phyloP scores from a whole-genome alignment of 2,888 invertebrate species.

The Craniophora ligustri region DNA sequence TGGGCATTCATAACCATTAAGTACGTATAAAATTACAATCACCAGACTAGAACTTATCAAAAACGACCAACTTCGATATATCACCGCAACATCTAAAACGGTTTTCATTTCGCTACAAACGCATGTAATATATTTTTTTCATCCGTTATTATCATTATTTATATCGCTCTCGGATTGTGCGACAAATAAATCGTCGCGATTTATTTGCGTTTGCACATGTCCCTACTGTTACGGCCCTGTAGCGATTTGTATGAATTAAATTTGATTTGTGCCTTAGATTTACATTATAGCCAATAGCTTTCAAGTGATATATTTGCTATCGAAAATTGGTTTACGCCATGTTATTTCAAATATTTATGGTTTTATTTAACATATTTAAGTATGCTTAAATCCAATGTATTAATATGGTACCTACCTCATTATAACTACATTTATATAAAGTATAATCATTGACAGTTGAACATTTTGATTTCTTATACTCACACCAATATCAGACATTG shows the following conservation, averaged over 20 bases:
- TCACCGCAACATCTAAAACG: conserved; percentile 45
- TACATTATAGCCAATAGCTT: conserved; percentile 31
- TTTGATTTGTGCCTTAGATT: conserved; percentile 50
- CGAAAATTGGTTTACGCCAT: neutral
- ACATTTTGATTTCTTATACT: too few species aligned
- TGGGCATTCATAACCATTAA: too few species aligned
- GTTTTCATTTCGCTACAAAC: conserved; percentile 56
- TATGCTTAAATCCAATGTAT: too few species aligned
- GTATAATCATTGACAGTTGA: too few species aligned
- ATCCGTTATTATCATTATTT: conserved; percentile 74
- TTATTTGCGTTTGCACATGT: conserved; percentile 68
- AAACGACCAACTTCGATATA: conserved; percentile 5
- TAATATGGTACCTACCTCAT: too few species aligned
- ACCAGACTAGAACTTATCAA: conserved; percentile 6
- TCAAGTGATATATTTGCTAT: neutral
- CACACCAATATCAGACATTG: too few species aligned
- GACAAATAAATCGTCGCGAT: conserved; percentile 66
- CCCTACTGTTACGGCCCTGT: conserved; percentile 51
- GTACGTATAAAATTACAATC: too few species aligned
- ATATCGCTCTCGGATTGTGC: conserved; percentile 61
- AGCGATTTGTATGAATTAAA: conserved; percentile 55
- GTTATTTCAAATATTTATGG: too few species aligned
- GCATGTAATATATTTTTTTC: conserved; percentile 65
- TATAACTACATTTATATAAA: too few species aligned
- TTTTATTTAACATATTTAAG: too few species aligned